Conservation (phyloP, 2,888 invertebrate species). For the Hirtodrosophila alboralis region DNA sequence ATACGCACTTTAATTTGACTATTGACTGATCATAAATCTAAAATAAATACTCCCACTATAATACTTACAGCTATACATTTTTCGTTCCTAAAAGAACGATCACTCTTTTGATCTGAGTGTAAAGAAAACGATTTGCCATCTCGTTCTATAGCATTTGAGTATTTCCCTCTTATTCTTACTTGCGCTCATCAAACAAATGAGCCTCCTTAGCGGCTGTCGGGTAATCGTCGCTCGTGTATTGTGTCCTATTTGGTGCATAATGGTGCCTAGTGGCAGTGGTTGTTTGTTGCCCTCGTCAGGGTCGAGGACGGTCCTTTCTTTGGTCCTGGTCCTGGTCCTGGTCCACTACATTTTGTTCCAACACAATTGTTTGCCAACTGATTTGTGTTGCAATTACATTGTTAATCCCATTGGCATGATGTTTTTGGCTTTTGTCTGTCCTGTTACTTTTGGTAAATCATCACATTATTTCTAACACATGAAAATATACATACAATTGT, state of each 20-base stretch:
- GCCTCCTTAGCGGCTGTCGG: conserved; percentile 55
- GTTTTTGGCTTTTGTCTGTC: conserved; percentile 37
- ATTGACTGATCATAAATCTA: too few species aligned
- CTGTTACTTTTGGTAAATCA: conserved; percentile 43
- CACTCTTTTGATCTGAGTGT: too few species aligned
- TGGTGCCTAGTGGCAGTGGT: conserved; percentile 11
- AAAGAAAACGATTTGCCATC: not conserved
- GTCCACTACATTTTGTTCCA: conserved; percentile 7
- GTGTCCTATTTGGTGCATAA: conserved; percentile 1
- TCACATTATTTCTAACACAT: conserved; percentile 12
- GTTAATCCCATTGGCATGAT: conserved; percentile 66
- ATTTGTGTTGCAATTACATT: conserved; percentile 75
- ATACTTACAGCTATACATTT: too few species aligned
- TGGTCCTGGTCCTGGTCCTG: conserved; percentile 7
- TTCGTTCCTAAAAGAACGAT: too few species aligned
- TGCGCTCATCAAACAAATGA: conserved; percentile 47
- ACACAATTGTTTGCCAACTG: conserved; percentile 42
- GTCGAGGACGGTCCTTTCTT: conserved; percentile 2
- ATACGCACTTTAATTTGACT: too few species aligned
- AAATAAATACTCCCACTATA: too few species aligned
- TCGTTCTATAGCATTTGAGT: not conserved
- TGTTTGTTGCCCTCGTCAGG: conserved; percentile 14
- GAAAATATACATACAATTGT: not conserved
- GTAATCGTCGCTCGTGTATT: conserved; percentile 15
- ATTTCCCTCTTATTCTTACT: not conserved